Conservation (phyloP, 1,140 invertebrate genomes). For the Episyrphus balteatus region DNA sequence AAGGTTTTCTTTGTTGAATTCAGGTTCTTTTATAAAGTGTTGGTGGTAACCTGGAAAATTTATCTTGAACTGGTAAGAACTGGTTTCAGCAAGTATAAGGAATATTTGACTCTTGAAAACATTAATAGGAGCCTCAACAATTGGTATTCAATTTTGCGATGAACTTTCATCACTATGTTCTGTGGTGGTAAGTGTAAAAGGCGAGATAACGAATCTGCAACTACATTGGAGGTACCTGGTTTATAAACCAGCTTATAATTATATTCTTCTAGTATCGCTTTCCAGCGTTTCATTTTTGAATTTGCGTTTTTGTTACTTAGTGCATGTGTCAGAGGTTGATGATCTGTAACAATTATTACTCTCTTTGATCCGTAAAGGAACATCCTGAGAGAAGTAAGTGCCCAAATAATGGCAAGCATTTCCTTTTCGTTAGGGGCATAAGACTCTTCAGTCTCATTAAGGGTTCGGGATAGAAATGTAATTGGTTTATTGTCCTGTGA, state of each 20-base stretch:
- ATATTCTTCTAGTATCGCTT: conserved; percentile 20
- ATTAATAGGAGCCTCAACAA: conserved; percentile 3
- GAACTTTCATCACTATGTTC: conserved; percentile 4
- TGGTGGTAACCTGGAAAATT: background rate
- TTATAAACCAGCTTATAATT: conserved; percentile 26
- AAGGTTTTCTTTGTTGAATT: background rate
- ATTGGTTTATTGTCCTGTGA: conserved; percentile 23
- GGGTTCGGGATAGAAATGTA: conserved; percentile 20
- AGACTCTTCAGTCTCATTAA: conserved; percentile 28
- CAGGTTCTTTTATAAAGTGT: background rate
- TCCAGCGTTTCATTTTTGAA: conserved; percentile 31
- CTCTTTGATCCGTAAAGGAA: conserved; percentile 24
- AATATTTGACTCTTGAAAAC: conserved; percentile 3
- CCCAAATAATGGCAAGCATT: conserved; percentile 24
- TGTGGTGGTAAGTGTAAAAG: background rate
- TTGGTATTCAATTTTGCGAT: background rate
- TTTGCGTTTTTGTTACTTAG: conserved; percentile 26
- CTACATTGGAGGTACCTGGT: conserved; percentile 13
- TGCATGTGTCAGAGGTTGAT: conserved; percentile 34
- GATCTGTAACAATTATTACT: too few relatives aligned
- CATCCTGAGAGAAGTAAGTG: conserved; percentile 28
- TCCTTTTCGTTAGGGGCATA: conserved; percentile 18
- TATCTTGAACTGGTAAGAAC: background rate
- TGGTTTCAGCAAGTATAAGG: background rate
- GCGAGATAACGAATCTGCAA: conserved; percentile 6